Conservation (phyloP, 2,888 invertebrate genomes). For the Neoitamus cyanurus region DNA sequence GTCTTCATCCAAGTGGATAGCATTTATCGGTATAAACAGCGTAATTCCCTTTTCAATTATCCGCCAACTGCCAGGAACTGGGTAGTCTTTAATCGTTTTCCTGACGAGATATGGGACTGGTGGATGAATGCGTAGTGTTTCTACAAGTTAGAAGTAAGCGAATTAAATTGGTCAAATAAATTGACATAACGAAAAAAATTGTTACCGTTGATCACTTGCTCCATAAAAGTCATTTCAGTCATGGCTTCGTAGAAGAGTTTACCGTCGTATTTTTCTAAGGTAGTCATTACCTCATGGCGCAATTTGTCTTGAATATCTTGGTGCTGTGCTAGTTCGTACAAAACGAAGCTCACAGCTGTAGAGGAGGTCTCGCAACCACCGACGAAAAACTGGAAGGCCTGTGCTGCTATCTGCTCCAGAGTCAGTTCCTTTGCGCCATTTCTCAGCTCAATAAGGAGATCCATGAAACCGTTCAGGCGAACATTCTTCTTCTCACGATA, state of each 20-base stretch:
- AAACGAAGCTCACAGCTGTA: slow-evolving; percentile 62
- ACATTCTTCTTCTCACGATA: slow-evolving; percentile 56
- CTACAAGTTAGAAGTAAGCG: slow-evolving; percentile 58
- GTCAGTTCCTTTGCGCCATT: slow-evolving; percentile 54
- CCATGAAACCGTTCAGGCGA: slow-evolving; percentile 58
- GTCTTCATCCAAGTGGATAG: slow-evolving; percentile 69
- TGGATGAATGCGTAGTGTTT: slow-evolving; percentile 67
- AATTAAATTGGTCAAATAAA: not conserved
- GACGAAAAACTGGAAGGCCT: slow-evolving; percentile 66
- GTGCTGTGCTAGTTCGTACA: slow-evolving; percentile 64
- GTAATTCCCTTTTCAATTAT: slow-evolving; percentile 64
- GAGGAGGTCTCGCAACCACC: slow-evolving; percentile 68
- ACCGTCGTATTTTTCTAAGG: slow-evolving; percentile 59
- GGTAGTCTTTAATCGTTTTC: slow-evolving; percentile 60
- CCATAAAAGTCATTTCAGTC: slow-evolving; percentile 64
- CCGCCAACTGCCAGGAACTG: slow-evolving; percentile 58
- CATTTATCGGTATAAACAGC: slow-evolving; percentile 67
- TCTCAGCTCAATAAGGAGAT: slow-evolving; percentile 57
- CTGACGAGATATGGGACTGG: slow-evolving; percentile 62
- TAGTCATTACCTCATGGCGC: slow-evolving; percentile 59
- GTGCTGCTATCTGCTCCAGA: slow-evolving; percentile 60
- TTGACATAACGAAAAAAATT: too few species aligned
- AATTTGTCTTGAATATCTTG: slow-evolving; percentile 64
- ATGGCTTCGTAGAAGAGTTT: slow-evolving; percentile 64
- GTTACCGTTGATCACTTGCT: slow-evolving; percentile 66